These are phyloP conservation scores for Sinocyclocheilus rhinocerous DNA, from an alignment of 2,113 vertebrate species.

Conservation along the genomic window DNA sequence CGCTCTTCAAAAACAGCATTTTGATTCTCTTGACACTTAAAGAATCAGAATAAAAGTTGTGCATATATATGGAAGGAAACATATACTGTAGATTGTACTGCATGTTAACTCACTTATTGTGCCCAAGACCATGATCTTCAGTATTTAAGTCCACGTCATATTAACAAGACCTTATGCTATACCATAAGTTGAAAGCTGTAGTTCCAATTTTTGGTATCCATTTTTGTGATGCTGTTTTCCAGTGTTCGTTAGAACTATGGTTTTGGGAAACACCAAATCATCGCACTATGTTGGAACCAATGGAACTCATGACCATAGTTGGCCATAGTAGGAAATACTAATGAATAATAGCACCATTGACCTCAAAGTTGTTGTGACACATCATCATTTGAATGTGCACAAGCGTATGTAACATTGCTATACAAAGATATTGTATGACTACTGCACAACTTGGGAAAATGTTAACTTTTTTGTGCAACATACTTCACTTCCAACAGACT, in stretches of 20 bases:
- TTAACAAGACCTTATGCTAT: not conserved
- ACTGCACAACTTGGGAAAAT: not conserved
- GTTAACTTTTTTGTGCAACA: not conserved
- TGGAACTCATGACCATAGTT: not conserved
- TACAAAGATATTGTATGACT: not conserved
- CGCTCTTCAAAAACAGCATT: not conserved
- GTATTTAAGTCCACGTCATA: not conserved
- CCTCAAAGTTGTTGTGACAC: not conserved
- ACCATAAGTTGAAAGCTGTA: not conserved
- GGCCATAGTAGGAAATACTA: not conserved
- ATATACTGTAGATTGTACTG: not conserved
- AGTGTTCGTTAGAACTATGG: not conserved
- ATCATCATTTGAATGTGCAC: not conserved
- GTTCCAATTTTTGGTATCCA: not conserved
- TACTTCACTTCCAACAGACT: not conserved
- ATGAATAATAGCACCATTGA: no score
- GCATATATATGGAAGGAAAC: not conserved
- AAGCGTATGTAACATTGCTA: not conserved
- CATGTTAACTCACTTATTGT: not conserved
- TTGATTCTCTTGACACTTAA: not conserved
- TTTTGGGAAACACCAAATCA: not conserved
- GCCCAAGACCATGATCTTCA: not conserved
- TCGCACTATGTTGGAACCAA: not conserved
- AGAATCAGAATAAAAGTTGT: not conserved
- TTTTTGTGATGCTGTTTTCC: not conserved